Evolutionary conservation across 2,888 invertebrate species (phyloP).

Genomic region (Spisula subtruncata): DNA sequence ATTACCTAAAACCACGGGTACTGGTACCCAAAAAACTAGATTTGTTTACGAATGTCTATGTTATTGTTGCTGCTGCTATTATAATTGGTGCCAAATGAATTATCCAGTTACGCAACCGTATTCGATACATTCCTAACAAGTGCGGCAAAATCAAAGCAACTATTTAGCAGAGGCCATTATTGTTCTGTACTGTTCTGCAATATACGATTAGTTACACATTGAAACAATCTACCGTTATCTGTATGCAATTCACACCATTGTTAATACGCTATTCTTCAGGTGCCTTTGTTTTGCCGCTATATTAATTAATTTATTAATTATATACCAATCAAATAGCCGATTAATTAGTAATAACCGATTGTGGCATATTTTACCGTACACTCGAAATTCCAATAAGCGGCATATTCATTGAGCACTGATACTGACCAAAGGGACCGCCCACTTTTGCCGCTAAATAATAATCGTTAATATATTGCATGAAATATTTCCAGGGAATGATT

Average conservation of each 20-base stretch:
- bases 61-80: too few species aligned
- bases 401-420: not conserved
- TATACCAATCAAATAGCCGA: not conserved
- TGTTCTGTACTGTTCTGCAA: not conserved
- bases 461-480: conserved; percentile 44
- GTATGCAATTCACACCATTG: not conserved
- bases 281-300: conserved; percentile 4
- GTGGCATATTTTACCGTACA: conserved; percentile 28
- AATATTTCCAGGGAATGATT: conserved; percentile 5
- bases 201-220: not conserved
- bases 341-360: not conserved
- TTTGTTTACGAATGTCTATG: too few species aligned
- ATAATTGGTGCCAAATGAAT: not conserved
- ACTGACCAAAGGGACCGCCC: not conserved
- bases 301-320: conserved; percentile 24
- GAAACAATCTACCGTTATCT: not conserved
- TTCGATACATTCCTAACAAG: not conserved
- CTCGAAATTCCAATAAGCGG: conserved; percentile 26
- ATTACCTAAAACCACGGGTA: too few species aligned
- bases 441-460: conserved; percentile 16
- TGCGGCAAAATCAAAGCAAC: not conserved
- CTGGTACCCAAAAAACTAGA: too few species aligned
- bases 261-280: not conserved
- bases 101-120: not conserved
- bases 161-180: not conserved